phyloP scores from a whole-genome alignment of 2,797 vertebrate genomes.

The Clarias pachynema region DNA sequence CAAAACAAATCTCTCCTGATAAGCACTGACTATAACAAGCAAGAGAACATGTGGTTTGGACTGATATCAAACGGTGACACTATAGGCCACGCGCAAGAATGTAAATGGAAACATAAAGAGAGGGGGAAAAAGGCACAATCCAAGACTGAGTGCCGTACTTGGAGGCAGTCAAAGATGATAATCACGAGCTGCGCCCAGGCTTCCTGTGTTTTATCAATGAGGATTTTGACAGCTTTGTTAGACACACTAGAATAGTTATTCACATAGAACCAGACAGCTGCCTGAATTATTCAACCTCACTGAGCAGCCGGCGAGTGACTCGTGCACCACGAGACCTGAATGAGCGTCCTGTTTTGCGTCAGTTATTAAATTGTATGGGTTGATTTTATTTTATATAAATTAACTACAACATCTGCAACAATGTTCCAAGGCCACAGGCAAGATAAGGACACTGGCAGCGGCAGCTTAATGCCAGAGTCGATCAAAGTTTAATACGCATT shows the following conservation, averaged over 20 bases:
- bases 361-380: background rate
- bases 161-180: conserved; percentile 36
- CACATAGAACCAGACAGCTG: conserved; percentile 21
- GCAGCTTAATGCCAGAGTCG: background rate
- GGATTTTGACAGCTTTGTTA: conserved; percentile 57
- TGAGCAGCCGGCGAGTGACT: conserved; percentile 4
- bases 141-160: background rate
- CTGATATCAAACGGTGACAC: conserved; percentile 5
- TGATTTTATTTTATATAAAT: conserved; percentile 8
- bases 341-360: background rate
- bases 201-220: conserved; percentile 47
- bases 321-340: conserved; percentile 12
- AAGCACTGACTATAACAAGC: background rate
- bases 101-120: conserved; percentile 1
- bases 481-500: conserved; percentile 7
- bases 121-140: background rate
- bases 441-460: conserved; percentile 15
- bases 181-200: conserved; percentile 40
- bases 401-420: conserved; percentile 4
- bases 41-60: background rate
- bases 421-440: background rate
- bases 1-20: conserved; percentile 10
- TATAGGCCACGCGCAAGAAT: background rate
- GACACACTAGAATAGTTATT: conserved; percentile 31
- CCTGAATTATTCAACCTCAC: conserved; percentile 8